Evolutionary conservation across 2,888 invertebrate species (phyloP).

Genomic region (Pycnomerus fuliginosus): DNA sequence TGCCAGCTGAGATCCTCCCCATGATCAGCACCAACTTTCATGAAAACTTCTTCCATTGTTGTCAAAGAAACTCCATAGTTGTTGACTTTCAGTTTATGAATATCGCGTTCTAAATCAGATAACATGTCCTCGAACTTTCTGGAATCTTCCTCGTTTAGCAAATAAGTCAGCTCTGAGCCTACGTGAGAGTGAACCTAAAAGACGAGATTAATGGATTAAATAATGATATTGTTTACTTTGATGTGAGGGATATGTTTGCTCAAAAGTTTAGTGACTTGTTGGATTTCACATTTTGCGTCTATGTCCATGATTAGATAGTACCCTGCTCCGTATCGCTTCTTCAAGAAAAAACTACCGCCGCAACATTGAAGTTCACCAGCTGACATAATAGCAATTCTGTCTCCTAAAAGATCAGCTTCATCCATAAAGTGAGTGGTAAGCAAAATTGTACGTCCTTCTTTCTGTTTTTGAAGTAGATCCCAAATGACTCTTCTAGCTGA

Average conservation of each 20-base stretch:
- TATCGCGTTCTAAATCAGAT: constrained; percentile 61
- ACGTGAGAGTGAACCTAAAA: constrained; percentile 71
- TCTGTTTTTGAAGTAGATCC: constrained; percentile 70
- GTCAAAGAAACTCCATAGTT: constrained; percentile 81
- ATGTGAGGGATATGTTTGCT: constrained; percentile 61
- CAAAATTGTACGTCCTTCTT: constrained; percentile 68
- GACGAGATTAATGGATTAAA: too few relatives aligned
- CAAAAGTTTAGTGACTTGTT: constrained; percentile 55
- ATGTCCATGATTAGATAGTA: constrained; percentile 71
- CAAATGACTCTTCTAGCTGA: constrained; percentile 74
- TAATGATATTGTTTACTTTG: too few relatives aligned
- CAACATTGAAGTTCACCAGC: constrained; percentile 72
- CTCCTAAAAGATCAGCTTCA: constrained; percentile 79
- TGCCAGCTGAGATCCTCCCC: too few relatives aligned
- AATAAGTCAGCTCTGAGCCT: constrained; percentile 70
- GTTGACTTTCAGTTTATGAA: constrained; percentile 60
- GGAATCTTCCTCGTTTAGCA: constrained; percentile 62
- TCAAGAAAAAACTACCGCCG: constrained; percentile 73
- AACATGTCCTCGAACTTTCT: constrained; percentile 65
- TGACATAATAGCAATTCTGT: constrained; percentile 80
- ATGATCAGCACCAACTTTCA: too few relatives aligned
- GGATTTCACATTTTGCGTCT: constrained; percentile 50
- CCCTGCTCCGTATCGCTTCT: constrained; percentile 75
- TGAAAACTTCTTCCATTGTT: constrained; percentile 83
- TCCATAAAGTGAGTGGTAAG: constrained; percentile 84